Percentiles rank a stretch among this genome's conserved stretches.
These are phyloP conservation scores for Spinibarbus caldwelli DNA, from an alignment of 2,797 vertebrate species.

Conservation along the genomic window DNA sequence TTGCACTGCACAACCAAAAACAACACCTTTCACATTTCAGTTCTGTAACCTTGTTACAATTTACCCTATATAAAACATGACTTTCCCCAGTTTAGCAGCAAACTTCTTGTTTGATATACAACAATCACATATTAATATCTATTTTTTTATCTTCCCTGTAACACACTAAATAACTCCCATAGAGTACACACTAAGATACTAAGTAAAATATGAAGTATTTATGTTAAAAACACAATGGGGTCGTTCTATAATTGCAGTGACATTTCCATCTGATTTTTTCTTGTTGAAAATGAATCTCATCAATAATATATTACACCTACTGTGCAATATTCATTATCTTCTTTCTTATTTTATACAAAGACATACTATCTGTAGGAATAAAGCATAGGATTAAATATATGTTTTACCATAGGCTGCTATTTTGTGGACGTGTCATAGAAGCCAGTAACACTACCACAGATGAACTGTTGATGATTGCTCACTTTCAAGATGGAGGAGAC, in stretches of 20 bases:
- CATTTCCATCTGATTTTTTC: not conserved
- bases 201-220: not conserved
- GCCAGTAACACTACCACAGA: not conserved
- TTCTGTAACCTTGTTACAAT: not conserved
- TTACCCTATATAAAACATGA: not conserved
- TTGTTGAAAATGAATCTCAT: not conserved
- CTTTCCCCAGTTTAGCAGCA: not conserved
- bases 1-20: not conserved
- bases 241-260: not conserved
- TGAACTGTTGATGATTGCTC: not conserved
- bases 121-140: not conserved
- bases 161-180: not conserved
- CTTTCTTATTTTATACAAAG: not conserved
- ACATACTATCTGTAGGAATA: not conserved
- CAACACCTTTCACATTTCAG: not conserved
- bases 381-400: not conserved
- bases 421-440: not conserved
- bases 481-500: not conserved
- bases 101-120: not conserved
- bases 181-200: not conserved
- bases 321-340: not conserved
- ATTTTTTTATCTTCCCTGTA: not conserved
- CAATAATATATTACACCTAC: not conserved
- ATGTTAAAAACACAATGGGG: slow-evolving; percentile 3
- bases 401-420: not conserved